phyloP scores from a whole-genome alignment of 1,140 invertebrate species.

The Pygmarrhopalites habei region DNA sequence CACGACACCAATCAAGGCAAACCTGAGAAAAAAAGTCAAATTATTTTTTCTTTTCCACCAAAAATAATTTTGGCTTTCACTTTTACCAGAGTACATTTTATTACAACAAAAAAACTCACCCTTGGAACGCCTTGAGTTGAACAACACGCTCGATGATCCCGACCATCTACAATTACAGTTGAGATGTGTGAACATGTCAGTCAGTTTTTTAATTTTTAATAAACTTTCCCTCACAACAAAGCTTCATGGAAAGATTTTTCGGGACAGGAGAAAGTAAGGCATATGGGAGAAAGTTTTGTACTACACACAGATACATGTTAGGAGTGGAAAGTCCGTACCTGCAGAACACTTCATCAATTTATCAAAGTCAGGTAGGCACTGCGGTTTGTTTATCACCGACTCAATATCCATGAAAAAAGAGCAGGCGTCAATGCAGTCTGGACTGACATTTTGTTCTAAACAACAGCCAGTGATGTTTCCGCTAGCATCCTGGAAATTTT shows the following conservation, averaged over 20 bases:
- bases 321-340: no score
- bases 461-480: conserved; percentile 69
- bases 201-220: no score
- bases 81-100: no score
- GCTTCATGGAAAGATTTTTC: no score
- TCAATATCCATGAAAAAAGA: conserved; percentile 72
- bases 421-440: conserved; percentile 67
- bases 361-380: conserved; percentile 71
- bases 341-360: conserved; percentile 77
- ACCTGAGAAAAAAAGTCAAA: conserved; percentile 53
- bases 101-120: no score
- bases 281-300: no score
- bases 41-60: not conserved
- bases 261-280: no score
- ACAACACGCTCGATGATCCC: conserved; percentile 70
- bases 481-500: conserved; percentile 45
- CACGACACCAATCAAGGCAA: conserved; percentile 69
- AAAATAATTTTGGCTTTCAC: no score
- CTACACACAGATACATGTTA: no score
- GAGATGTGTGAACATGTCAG: not conserved
- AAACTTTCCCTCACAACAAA: conserved; percentile 23
- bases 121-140: conserved; percentile 63
- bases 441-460: conserved; percentile 62
- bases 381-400: conserved; percentile 63
- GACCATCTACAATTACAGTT: conserved; percentile 46